Evolutionary conservation across 2,888 invertebrate genomes (phyloP), one percentile per base, ranked within the genome.

Genomic region (Marronus borbonicus): DNA sequence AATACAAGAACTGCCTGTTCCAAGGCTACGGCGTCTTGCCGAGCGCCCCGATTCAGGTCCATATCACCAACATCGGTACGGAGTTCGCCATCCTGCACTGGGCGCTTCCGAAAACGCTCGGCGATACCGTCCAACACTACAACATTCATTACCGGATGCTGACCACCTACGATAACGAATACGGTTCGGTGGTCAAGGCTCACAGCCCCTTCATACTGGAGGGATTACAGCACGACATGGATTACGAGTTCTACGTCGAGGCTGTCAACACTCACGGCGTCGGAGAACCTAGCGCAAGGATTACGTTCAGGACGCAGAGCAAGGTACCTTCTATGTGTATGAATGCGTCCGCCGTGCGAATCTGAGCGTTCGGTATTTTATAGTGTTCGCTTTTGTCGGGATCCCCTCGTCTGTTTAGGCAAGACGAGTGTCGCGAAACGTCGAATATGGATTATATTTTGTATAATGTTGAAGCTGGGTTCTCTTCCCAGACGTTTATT

Each of bases 11-110:
- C 89, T 96, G 96, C 86, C 90, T 96, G 28, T 91, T 96, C 81
- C 94, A 95, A 89, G 95, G 96, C 17, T 96, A 96, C 88, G 95
- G 95, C 0, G 96, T 96, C 0, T 90, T 96, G 0, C 94, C 96
- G 0, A 93, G 94, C 39, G 90, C 93, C 0, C 96, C 96, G 0
- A 91, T 92, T 0, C 90, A 91, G 70, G 90, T 96, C 1, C 92
- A 92, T 83, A 92, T 95, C 5, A 92, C 94, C 50, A 94, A 94
- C 86, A 92, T 95, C 80, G 93, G 94, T 83, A 92, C 93, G 0
- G 93, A 92, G 86, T 96, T 94, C 88, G 94, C 94, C 0, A 93
- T 96, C 74, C 88, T 96, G 0, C 94, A 94, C 85, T 96, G 96
- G 96, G 91, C 93, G 0, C 89, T 92, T 0, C 96, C 96, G 0